Evolutionary conservation across 2,797 vertebrate genomes (phyloP).

Genomic region (Neostethus bicornis): DNA sequence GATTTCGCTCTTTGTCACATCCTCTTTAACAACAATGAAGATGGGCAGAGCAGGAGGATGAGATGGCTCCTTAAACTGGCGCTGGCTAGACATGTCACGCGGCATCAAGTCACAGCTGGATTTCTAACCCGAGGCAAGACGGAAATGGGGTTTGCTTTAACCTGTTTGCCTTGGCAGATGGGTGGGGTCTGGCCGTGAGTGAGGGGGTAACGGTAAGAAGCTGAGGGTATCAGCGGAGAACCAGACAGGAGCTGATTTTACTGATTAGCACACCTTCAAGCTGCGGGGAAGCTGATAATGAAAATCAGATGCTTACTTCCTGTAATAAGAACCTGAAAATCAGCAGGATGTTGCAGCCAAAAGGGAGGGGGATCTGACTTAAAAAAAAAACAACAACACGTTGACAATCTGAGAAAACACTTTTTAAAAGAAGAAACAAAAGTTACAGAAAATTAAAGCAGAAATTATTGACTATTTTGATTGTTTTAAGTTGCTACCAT

Average conservation of each 20-base stretch:
- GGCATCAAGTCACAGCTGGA: constrained; percentile 57
- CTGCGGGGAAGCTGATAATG: constrained; percentile 19
- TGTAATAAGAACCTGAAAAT: constrained; percentile 3
- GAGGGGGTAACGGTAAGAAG: neutral
- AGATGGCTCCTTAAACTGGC: constrained; percentile 58
- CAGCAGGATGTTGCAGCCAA: neutral
- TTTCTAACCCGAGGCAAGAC: constrained; percentile 56
- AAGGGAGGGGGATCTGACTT: no score
- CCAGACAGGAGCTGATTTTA: constrained; percentile 6
- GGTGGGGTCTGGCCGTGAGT: constrained; percentile 5
- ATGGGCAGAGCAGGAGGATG: constrained; percentile 41
- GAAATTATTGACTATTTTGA: no score
- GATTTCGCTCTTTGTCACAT: constrained; percentile 79
- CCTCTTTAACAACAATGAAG: constrained; percentile 76
- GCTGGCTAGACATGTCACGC: constrained; percentile 59
- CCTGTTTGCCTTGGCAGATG: constrained; percentile 40
- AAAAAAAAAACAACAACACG: no score
- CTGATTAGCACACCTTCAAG: constrained; percentile 32
- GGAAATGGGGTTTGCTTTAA: constrained; percentile 51
- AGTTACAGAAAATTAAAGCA: no score
- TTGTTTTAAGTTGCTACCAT: no score
- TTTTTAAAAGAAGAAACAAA: no score
- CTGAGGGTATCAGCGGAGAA: neutral
- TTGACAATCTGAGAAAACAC: no score
- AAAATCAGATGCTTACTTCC: constrained; percentile 1